phyloP scores from a whole-genome alignment of 1,140 invertebrate genomes.

The Drosophila arawakana region DNA sequence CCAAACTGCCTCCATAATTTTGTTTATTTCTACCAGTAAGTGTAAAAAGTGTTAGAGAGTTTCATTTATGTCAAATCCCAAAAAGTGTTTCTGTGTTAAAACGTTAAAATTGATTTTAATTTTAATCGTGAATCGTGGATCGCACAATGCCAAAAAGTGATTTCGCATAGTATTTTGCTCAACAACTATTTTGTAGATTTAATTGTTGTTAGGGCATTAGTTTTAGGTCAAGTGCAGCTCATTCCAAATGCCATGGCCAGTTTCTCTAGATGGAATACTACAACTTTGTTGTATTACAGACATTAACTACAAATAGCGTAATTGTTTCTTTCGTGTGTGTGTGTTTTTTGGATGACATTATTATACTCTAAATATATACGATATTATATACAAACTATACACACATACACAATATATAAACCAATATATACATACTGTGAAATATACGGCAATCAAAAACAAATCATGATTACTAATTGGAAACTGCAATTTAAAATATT shows the following conservation, averaged over 20 bases:
- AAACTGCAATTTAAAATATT: conserved; percentile 5
- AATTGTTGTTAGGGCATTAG: conserved; percentile 32
- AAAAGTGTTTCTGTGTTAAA: conserved; percentile 31
- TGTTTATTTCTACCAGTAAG: not conserved
- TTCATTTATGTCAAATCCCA: conserved; percentile 18
- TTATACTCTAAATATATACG: conserved; percentile 37
- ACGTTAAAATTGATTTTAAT: conserved; percentile 7
- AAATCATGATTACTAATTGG: not conserved
- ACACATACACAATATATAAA: conserved; percentile 26
- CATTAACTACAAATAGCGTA: conserved; percentile 39
- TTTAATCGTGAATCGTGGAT: conserved; percentile 23
- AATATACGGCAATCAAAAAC: conserved; percentile 5
- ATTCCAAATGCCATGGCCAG: conserved; percentile 49
- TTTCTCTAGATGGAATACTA: conserved; percentile 1
- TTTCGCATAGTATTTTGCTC: conserved; percentile 72
- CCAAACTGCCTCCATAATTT: conserved; percentile 20
- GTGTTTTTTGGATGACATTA: conserved; percentile 20
- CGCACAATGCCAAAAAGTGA: conserved; percentile 79
- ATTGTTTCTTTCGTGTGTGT: conserved; percentile 34
- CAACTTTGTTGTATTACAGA: conserved; percentile 5
- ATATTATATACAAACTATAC: conserved; percentile 9
- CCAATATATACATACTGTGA: conserved; percentile 17
- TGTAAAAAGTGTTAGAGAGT: conserved; percentile 8
- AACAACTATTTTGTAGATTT: conserved; percentile 65
- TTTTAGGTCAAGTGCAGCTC: conserved; percentile 41